Evolutionary conservation across 1,140 invertebrate species (phyloP).

Genomic region (Drosophila teissieri): DNA sequence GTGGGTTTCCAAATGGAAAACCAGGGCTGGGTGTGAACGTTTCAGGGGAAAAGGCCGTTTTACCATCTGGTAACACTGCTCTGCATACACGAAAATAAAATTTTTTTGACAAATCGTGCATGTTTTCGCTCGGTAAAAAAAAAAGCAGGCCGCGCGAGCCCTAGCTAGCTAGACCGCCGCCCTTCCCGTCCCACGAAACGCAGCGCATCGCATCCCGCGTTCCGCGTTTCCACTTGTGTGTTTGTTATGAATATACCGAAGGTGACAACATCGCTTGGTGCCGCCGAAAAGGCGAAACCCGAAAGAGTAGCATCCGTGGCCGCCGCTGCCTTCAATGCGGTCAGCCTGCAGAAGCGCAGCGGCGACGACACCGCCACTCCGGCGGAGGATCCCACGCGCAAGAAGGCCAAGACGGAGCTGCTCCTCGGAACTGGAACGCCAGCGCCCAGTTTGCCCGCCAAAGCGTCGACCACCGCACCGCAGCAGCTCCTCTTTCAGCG

Average conservation of each 20-base stretch:
- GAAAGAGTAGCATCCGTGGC: constrained; percentile 73
- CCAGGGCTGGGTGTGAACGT: no score
- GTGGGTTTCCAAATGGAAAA: no score
- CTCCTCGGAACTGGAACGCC: constrained; percentile 49
- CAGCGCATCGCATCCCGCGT: constrained; percentile 32
- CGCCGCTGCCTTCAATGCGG: constrained; percentile 50
- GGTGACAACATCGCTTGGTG: constrained; percentile 81
- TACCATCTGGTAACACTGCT: background rate
- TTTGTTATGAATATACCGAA: constrained; percentile 82
- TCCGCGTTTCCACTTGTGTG: constrained; percentile 45
- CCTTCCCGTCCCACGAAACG: constrained; percentile 25
- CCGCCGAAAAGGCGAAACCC: constrained; percentile 80
- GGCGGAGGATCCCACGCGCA: constrained; percentile 57
- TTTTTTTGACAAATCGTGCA: constrained; percentile 47
- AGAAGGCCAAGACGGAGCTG: constrained; percentile 69
- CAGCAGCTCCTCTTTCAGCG: constrained; percentile 18
- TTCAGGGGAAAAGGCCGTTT: background rate
- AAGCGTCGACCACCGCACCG: constrained; percentile 41
- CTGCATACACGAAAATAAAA: constrained; percentile 60
- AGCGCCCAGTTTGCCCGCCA: constrained; percentile 65
- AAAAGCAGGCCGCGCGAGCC: constrained; percentile 30
- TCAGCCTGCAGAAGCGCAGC: constrained; percentile 68
- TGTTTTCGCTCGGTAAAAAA: constrained; percentile 72
- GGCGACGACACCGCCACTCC: constrained; percentile 49
- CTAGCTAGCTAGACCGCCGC: constrained; percentile 21